Evolutionary conservation across 2,113 vertebrate species (phyloP).

Genomic region (Taurulus bubalis): DNA sequence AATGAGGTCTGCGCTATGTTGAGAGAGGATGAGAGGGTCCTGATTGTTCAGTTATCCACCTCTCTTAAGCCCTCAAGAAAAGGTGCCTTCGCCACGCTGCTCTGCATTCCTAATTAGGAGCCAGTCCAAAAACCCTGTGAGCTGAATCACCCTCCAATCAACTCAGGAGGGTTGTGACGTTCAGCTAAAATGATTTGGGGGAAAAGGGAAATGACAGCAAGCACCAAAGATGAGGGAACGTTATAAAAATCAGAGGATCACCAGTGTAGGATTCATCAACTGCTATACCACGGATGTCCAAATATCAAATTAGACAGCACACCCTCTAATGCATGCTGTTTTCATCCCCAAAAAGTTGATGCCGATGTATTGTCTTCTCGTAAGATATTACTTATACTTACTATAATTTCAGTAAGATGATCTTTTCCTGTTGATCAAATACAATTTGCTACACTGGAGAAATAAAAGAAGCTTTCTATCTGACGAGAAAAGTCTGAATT

Average conservation of each 20-base stretch:
- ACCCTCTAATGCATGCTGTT: not conserved
- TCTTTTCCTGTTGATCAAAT: conserved; percentile 6
- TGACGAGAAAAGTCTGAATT: not conserved
- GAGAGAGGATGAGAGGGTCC: not conserved
- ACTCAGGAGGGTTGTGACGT: not conserved
- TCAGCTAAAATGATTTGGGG: not conserved
- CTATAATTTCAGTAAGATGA: not conserved
- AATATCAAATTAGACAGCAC: not conserved
- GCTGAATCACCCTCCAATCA: not conserved
- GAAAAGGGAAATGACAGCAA: not conserved
- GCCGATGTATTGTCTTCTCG: not conserved
- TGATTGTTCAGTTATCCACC: not conserved
- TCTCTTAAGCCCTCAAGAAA: not conserved
- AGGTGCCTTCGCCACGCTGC: not conserved
- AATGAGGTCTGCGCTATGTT: not conserved
- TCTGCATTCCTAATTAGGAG: not conserved
- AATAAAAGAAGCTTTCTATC: not conserved
- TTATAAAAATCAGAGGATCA: not conserved
- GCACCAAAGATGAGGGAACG: not conserved
- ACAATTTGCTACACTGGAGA: not conserved
- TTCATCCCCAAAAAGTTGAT: not conserved
- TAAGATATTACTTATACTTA: not conserved
- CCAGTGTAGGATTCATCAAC: not conserved
- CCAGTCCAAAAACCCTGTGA: not conserved
- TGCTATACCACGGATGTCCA: not conserved